phyloP scores from a whole-genome alignment of 2,888 invertebrate genomes.

The Tachystola acroxantha region DNA sequence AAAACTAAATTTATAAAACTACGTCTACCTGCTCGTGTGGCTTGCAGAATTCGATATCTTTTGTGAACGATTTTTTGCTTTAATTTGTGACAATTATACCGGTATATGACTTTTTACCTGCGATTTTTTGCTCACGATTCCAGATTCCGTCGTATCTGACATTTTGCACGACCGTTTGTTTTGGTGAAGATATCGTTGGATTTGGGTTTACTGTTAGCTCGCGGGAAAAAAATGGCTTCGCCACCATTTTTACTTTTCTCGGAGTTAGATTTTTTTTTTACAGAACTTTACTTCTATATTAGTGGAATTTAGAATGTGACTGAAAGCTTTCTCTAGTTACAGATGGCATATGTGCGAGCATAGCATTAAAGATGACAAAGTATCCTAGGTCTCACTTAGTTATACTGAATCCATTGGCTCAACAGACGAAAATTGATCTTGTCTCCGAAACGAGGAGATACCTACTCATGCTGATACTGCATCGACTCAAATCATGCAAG shows the following conservation, averaged over 20 bases:
- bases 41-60: conserved; percentile 78
- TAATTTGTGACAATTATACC: conserved; percentile 79
- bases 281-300: background rate
- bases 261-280: conserved; percentile 16
- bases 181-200: conserved; percentile 44
- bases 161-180: conserved; percentile 70
- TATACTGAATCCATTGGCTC: too few relatives aligned
- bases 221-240: conserved; percentile 28
- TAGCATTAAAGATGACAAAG: background rate
- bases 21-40: conserved; percentile 76
- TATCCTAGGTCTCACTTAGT: too few relatives aligned
- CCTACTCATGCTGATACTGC: too few relatives aligned
- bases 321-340: conserved; percentile 13
- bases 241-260: conserved; percentile 25
- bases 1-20: conserved; percentile 48
- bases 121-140: conserved; percentile 46
- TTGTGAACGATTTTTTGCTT: conserved; percentile 71
- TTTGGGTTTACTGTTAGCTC: conserved; percentile 54
- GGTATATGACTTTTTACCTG: conserved; percentile 79
- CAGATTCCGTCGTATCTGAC: conserved; percentile 49
- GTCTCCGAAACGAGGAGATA: too few relatives aligned
- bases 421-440: too few relatives aligned
- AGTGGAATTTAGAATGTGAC: conserved; percentile 8
- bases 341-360: background rate
- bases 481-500: too few relatives aligned